phyloP scores from a whole-genome alignment of 2,888 invertebrate genomes.

The Lacanobia oleracea region DNA sequence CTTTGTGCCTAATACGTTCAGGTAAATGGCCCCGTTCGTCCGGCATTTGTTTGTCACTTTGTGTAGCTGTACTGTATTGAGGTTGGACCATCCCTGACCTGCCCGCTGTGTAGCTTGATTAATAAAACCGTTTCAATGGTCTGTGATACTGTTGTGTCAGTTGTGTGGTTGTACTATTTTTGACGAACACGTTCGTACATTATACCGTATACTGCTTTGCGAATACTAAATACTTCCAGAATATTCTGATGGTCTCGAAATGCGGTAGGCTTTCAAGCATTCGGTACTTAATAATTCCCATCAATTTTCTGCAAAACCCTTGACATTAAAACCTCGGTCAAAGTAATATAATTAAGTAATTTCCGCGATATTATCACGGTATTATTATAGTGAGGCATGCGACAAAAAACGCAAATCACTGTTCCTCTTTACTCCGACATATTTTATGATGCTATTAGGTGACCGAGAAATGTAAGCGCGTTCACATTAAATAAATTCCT shows the following conservation, averaged over 20 bases:
- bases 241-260: background rate
- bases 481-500: constrained; percentile 36
- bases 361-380: constrained; percentile 46
- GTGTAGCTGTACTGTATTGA: constrained; percentile 29
- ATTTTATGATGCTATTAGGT: constrained; percentile 48
- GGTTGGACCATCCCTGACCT: constrained; percentile 35
- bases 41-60: constrained; percentile 24
- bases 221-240: background rate
- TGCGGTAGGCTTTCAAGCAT: background rate
- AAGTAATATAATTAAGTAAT: constrained; percentile 37
- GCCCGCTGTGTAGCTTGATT: constrained; percentile 21
- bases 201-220: background rate
- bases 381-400: constrained; percentile 57
- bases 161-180: constrained; percentile 13
- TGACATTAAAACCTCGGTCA: constrained; percentile 43
- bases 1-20: constrained; percentile 26
- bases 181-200: background rate
- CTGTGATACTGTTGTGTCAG: constrained; percentile 24
- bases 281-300: background rate
- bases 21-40: constrained; percentile 18
- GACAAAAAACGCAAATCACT: constrained; percentile 57
- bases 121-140: constrained; percentile 20
- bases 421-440: constrained; percentile 26
- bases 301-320: constrained; percentile 21
- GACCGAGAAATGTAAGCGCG: constrained; percentile 42